Evolutionary conservation across 2,888 invertebrate genomes (phyloP), one percentile per base, ranked within the genome.

Genomic region (Sycophila texana): DNA sequence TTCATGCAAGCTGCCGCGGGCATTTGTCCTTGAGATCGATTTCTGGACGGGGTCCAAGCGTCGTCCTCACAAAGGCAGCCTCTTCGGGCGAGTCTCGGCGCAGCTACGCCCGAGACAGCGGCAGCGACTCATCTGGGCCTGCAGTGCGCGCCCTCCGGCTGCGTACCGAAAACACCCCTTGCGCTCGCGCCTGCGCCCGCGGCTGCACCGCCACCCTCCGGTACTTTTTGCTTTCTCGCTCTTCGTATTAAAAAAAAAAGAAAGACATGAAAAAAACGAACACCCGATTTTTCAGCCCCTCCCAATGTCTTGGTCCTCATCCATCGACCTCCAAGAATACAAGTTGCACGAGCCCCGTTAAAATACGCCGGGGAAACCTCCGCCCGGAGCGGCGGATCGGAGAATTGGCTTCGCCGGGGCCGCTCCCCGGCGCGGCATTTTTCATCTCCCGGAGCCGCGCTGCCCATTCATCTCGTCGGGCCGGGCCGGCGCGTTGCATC

Each of bases 1-100:
- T 2, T 0, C 30, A 7, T 30, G 30, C 7, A 39, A 63, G 13
- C 39, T 16, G 20, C 12, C 10, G 39, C 7, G 51, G 22, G 18
- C 60, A 26, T 47, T 7, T 63, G 71, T 66, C 71, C 75, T 79
- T 79, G 75, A 60, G 66, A 79, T 79, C 75, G 75, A 75, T 79
- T 66, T 72, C 65, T 75, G 65, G 66, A 26, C 20, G 47, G 26
- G 51, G 12, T 58, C 78, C 67, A 77, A 72, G 65, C 63, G 51
- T 53, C 53, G 14, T 18, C 18, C 18, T 18, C n/a, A 26, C 39
- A 39, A 39, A 18, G 60, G 22, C 14, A 30, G 30, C 53, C n/a
- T 53, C 63, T 55, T 60, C 53, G 73, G 30, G 26, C 39, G 39
- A 5, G 16, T 30, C 39, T 16, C 57, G 65, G 74, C 22, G 65